Percentiles rank a stretch among this genome's conserved stretches.
phyloP scores from a whole-genome alignment of 2,888 invertebrate genomes.

The Agrotis segetum region DNA sequence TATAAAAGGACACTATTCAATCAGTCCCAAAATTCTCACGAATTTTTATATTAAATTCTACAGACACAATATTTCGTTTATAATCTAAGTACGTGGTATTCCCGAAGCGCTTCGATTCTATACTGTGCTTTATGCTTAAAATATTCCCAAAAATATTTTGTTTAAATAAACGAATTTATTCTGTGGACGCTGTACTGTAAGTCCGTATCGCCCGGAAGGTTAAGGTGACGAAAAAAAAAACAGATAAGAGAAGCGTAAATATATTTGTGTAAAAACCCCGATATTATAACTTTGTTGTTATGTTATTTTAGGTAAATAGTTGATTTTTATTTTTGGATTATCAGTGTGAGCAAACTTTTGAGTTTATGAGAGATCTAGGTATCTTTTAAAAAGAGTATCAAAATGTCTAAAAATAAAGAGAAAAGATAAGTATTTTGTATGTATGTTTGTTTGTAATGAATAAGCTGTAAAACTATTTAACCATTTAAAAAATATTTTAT shows the following conservation, averaged over 20 bases:
- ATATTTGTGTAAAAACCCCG: conserved; percentile 12
- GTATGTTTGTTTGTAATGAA: no score
- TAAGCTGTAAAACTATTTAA: no score
- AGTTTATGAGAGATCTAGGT: background rate
- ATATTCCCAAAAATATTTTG: conserved; percentile 15
- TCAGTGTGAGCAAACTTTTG: background rate
- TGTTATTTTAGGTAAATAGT: background rate
- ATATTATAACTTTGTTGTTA: background rate
- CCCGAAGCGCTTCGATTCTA: background rate
- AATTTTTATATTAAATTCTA: background rate
- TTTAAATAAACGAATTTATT: conserved; percentile 23
- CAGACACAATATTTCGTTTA: background rate
- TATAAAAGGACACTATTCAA: background rate
- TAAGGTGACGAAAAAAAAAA: conserved; percentile 38
- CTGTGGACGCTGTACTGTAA: conserved; percentile 8
- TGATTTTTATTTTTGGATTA: background rate
- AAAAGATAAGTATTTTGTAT: no score
- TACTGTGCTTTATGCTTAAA: conserved; percentile 18
- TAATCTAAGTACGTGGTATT: background rate
- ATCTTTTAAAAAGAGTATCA: background rate
- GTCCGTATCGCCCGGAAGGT: conserved; percentile 45
- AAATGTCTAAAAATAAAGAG: background rate
- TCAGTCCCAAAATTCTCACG: background rate
- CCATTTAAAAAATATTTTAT: no score
- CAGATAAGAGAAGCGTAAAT: conserved; percentile 35